These are phyloP conservation scores for Toxotes jaculatrix DNA, from an alignment of 2,113 vertebrate species.

Conservation along the genomic window DNA sequence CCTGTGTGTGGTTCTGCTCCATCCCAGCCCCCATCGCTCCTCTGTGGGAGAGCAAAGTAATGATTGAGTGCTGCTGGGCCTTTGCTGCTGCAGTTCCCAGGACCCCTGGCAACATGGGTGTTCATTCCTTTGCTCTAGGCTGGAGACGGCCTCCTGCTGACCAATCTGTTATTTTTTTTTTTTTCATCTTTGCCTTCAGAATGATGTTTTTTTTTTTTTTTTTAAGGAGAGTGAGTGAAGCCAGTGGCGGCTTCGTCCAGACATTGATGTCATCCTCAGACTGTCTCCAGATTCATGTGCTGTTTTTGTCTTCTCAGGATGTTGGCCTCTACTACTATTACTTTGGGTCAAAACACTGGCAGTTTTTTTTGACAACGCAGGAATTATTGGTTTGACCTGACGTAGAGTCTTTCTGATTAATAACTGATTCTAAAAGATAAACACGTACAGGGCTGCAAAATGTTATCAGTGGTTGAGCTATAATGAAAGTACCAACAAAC, in stretches of 20 bases:
- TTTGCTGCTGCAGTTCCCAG: conserved; percentile 69
- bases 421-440: conserved; percentile 20
- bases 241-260: conserved; percentile 8
- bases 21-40: conserved; percentile 69
- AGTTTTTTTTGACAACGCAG: conserved; percentile 3
- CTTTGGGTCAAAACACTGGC: not conserved
- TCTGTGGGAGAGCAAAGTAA: conserved; percentile 70
- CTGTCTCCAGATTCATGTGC: conserved; percentile 18
- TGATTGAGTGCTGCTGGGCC: conserved; percentile 58
- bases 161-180: conserved; percentile 35
- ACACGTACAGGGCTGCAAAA: not conserved
- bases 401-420: conserved; percentile 15
- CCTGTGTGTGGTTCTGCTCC: conserved; percentile 71
- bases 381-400: conserved; percentile 31
- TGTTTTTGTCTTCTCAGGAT: conserved; percentile 3
- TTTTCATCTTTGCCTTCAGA: conserved; percentile 29
- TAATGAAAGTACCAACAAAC: conserved; percentile 22
- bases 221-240: conserved; percentile 21
- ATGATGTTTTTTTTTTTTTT: conserved; percentile 32
- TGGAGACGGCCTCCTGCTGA: conserved; percentile 63
- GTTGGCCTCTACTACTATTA: conserved; percentile 17
- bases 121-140: conserved; percentile 60
- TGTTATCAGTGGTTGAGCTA: conserved; percentile 4
- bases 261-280: conserved; percentile 36
- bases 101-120: conserved; percentile 63